phyloP scores from a whole-genome alignment of 2,113 vertebrate genomes.

The Pipra filicauda region DNA sequence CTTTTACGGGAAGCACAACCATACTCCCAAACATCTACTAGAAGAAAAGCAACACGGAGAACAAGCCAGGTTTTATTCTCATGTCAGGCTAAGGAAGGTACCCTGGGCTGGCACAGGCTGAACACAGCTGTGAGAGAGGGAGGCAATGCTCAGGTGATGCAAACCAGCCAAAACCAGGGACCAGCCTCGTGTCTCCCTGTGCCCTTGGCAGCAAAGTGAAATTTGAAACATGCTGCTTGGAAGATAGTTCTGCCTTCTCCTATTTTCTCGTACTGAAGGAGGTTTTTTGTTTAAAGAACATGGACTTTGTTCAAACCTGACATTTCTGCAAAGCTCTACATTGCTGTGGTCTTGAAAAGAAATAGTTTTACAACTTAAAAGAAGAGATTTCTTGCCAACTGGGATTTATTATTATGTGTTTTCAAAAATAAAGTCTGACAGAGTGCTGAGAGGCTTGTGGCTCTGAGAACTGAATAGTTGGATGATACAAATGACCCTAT shows the following conservation, averaged over 20 bases:
- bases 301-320: background rate
- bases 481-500: background rate
- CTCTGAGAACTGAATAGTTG: background rate
- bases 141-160: background rate
- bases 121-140: background rate
- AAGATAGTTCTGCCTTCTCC: constrained; percentile 1
- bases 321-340: background rate
- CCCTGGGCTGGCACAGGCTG: background rate
- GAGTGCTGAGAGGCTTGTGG: background rate
- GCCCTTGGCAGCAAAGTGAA: background rate
- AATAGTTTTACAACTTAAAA: background rate
- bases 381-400: background rate
- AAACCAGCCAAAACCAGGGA: background rate
- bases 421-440: background rate
- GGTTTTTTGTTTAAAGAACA: background rate
- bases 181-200: background rate
- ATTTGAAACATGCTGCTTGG: background rate
- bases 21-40: background rate
- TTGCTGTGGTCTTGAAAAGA: constrained; percentile 18
- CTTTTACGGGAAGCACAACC: background rate
- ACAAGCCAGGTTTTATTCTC: background rate
- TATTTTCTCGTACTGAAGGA: background rate
- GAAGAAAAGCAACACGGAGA: background rate
- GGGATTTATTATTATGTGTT: background rate
- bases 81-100: background rate